A percentile compares a stretch with the other conserved stretches of the same genome.
phyloP scores from a whole-genome alignment of 1,140 invertebrate genomes.

The Heliconius melpomene region DNA sequence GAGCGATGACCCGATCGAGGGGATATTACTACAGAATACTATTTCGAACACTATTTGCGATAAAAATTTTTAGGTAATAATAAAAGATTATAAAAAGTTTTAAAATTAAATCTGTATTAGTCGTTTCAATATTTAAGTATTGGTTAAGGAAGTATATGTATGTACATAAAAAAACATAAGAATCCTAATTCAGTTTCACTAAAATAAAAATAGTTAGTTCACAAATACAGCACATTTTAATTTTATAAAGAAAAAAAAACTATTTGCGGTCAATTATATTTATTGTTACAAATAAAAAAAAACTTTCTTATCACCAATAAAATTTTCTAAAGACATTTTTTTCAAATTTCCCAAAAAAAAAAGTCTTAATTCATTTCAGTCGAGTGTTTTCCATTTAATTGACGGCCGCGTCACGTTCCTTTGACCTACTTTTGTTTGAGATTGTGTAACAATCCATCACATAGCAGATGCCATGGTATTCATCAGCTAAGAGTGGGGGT shows the following conservation, averaged over 20 bases:
- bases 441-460: slow-evolving; percentile 57
- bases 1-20: slow-evolving; percentile 69
- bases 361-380: neutral
- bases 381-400: slow-evolving; percentile 1
- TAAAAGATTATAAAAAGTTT: neutral
- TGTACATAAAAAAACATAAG: no score
- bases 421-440: slow-evolving; percentile 48
- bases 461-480: slow-evolving; percentile 50
- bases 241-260: no score
- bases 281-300: no score
- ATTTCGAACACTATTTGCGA: slow-evolving; percentile 38
- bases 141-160: no score
- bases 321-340: no score
- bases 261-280: no score
- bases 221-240: no score
- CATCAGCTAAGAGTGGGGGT: slow-evolving; percentile 60
- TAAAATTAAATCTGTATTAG: no score
- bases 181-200: no score
- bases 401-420: slow-evolving; percentile 37
- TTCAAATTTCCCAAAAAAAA: neutral
- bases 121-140: neutral
- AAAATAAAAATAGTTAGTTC: no score
- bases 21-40: slow-evolving; percentile 63
- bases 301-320: no score
- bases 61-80: slow-evolving; percentile 1